These are phyloP conservation scores for Thereva unica DNA, from an alignment of 2,888 invertebrate genomes.

Conservation along the genomic window DNA sequence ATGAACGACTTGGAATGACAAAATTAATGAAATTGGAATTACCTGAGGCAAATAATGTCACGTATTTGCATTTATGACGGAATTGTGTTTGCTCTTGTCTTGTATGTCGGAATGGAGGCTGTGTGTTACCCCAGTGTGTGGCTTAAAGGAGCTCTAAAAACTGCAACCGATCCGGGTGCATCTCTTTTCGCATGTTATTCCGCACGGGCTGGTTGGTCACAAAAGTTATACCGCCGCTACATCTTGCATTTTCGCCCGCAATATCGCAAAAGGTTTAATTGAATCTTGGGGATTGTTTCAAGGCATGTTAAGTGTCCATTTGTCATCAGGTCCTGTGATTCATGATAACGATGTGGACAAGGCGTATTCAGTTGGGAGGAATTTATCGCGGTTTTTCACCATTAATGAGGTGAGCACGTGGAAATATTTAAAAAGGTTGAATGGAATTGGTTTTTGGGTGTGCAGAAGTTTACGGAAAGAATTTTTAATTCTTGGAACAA, in stretches of 20 bases:
- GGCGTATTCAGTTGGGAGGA: conserved; percentile 10
- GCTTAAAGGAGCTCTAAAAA: conserved; percentile 4
- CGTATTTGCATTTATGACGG: conserved; percentile 35
- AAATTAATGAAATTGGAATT: conserved; percentile 35
- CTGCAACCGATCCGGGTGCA: conserved; percentile 15
- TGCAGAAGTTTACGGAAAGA: no score
- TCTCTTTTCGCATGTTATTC: background rate
- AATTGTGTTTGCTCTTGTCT: conserved; percentile 35
- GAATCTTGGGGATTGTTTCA: conserved; percentile 30
- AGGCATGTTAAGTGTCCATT: conserved; percentile 32
- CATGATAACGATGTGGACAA: conserved; percentile 14
- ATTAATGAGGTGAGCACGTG: conserved; percentile 30
- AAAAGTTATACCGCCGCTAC: conserved; percentile 1
- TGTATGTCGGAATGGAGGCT: conserved; percentile 13
- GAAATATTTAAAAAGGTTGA: background rate
- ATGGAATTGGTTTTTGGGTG: no score
- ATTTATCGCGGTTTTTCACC: background rate
- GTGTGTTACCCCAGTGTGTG: background rate
- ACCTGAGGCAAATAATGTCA: conserved; percentile 29
- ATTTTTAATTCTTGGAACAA: no score
- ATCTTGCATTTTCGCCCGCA: conserved; percentile 1
- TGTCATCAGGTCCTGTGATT: conserved; percentile 28
- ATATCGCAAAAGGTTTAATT: conserved; percentile 30
- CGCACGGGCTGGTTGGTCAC: background rate
- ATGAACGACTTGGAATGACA: conserved; percentile 24